A percentile compares a stretch with the other conserved stretches of the same genome.
Evolutionary conservation across 1,140 invertebrate species (phyloP).

Genomic region (Tetragonula clypearis): DNA sequence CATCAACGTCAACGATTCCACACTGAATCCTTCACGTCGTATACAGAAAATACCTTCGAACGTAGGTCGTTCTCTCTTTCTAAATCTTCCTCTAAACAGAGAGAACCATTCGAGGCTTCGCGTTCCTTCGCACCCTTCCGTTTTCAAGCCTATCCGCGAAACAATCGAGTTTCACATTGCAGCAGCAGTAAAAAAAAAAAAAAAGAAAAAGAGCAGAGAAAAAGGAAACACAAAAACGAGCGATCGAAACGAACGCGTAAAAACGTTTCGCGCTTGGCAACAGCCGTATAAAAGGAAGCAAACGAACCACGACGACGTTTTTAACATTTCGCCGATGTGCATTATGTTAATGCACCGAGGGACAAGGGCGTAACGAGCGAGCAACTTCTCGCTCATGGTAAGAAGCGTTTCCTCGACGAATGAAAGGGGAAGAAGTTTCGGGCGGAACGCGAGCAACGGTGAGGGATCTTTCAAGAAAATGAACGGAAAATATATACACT

Average conservation of each 20-base stretch:
- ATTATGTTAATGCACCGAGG: constrained; percentile 42
- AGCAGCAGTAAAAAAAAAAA: neutral
- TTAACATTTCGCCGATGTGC: constrained; percentile 8
- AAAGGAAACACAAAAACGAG: neutral
- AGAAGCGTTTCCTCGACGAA: constrained; percentile 31
- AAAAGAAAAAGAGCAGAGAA: too few species aligned
- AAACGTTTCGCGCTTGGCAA: neutral
- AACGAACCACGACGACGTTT: constrained; percentile 18
- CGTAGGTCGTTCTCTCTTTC: neutral
- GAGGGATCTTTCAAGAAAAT: constrained; percentile 33
- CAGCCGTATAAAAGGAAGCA: constrained; percentile 7
- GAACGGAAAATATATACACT: neutral
- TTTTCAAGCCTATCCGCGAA: neutral
- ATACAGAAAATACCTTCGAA: neutral
- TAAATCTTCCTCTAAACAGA: neutral
- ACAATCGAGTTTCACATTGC: neutral
- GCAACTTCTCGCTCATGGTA: constrained; percentile 38
- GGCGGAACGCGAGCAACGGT: neutral
- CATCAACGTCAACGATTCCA: neutral
- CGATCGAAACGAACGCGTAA: neutral
- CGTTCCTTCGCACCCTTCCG: neutral
- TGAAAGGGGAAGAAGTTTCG: constrained; percentile 26
- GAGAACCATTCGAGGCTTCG: neutral
- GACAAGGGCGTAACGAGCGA: constrained; percentile 40
- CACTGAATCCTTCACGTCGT: neutral